Evolutionary conservation across 2,888 invertebrate species (phyloP).

Genomic region (Nineta flava): DNA sequence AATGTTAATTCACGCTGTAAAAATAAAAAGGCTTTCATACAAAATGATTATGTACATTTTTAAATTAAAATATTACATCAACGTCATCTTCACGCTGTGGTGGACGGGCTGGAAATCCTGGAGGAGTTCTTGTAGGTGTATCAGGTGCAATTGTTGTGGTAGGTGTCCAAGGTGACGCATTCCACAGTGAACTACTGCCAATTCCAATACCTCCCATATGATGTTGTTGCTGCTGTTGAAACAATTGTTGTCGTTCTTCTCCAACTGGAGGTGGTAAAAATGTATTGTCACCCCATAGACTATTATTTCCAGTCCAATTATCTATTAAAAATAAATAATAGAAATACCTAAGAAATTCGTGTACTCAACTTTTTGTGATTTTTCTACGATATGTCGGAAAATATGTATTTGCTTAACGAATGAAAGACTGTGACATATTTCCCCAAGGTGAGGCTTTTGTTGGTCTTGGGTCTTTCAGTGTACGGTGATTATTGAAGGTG

Average conservation of each 20-base stretch:
- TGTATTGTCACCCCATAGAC: conserved; percentile 20
- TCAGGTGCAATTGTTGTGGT: conserved; percentile 19
- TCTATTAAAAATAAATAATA: not conserved
- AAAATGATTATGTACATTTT: no score
- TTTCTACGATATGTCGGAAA: no score
- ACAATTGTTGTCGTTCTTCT: conserved; percentile 19
- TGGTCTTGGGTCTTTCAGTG: no score
- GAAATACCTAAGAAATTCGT: no score
- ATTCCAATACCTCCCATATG: conserved; percentile 4
- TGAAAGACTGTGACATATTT: no score
- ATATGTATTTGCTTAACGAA: no score
- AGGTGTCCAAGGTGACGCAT: conserved; percentile 19
- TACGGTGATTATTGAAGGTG: no score
- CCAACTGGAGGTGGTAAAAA: conserved; percentile 24
- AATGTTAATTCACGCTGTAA: conserved; percentile 21
- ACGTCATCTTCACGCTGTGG: conserved; percentile 16
- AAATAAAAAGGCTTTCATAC: no score
- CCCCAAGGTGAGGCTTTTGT: no score
- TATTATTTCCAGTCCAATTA: conserved; percentile 1
- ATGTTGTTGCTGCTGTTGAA: conserved; percentile 10
- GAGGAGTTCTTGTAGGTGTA: conserved; percentile 26
- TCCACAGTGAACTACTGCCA: conserved; percentile 21
- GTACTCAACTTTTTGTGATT: no score
- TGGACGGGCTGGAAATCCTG: conserved; percentile 21
- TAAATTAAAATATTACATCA: not conserved